Conservation (phyloP, 2,888 invertebrate genomes). For the Arenicola marina region DNA sequence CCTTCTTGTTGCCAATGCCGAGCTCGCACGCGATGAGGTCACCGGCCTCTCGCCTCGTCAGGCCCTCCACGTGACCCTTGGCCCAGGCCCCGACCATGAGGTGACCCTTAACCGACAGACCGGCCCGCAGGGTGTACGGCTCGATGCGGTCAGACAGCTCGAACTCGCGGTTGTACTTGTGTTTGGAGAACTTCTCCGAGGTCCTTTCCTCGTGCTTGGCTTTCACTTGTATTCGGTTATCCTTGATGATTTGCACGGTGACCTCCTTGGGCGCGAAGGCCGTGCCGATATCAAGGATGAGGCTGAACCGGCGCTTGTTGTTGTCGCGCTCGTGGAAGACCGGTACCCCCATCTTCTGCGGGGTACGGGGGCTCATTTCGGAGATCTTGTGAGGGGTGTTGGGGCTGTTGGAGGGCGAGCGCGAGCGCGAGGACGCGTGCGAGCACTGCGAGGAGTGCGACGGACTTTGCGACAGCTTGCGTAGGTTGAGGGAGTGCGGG, state of each 20-base stretch:
- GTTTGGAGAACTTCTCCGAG: slow-evolving; percentile 32
- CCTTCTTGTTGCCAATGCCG: slow-evolving; percentile 15
- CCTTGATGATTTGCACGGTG: slow-evolving; percentile 36
- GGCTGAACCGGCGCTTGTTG: slow-evolving; percentile 12
- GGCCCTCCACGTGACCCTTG: slow-evolving; percentile 26
- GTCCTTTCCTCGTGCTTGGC: slow-evolving; percentile 39
- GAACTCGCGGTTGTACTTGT: slow-evolving; percentile 35
- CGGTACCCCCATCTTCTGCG: slow-evolving; percentile 19
- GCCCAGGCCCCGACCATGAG: slow-evolving; percentile 35
- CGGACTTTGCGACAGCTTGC: slow-evolving; percentile 30
- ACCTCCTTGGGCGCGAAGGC: slow-evolving; percentile 32
- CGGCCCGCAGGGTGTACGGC: slow-evolving; percentile 30
- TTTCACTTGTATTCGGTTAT: slow-evolving; percentile 35
- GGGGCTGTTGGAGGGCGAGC: slow-evolving; percentile 33
- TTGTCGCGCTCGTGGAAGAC: slow-evolving; percentile 19
- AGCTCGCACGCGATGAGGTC: slow-evolving; percentile 24
- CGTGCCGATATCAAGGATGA: slow-evolving; percentile 20
- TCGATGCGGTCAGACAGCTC: slow-evolving; percentile 37
- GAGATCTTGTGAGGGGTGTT: slow-evolving; percentile 25
- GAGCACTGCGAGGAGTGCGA: slow-evolving; percentile 32
- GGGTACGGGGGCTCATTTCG: slow-evolving; percentile 21
- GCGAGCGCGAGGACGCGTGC: slow-evolving; percentile 24
- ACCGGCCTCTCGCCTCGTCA: slow-evolving; percentile 19
- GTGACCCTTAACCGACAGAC: slow-evolving; percentile 30
- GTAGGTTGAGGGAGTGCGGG: slow-evolving; percentile 27